Conservation (phyloP, 2,113 vertebrate genomes). For the Sander vitreus region DNA sequence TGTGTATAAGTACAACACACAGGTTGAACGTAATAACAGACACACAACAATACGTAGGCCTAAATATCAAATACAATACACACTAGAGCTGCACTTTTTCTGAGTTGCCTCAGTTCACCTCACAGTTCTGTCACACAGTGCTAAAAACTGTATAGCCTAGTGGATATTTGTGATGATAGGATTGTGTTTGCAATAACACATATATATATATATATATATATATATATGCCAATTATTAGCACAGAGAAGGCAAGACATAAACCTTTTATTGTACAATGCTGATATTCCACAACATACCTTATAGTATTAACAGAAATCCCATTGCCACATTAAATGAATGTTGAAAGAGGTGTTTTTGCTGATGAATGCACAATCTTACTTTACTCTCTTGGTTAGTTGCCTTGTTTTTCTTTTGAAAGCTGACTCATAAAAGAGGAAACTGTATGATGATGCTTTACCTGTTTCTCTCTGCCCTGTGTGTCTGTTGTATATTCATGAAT, state of each 20-base stretch:
- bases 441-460: neutral
- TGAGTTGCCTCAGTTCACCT: neutral
- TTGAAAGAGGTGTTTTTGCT: neutral
- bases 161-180: neutral
- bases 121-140: neutral
- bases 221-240: too few relatives aligned
- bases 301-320: neutral
- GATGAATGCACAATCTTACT: neutral
- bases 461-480: neutral
- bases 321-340: neutral
- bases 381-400: neutral
- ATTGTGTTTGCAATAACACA: neutral
- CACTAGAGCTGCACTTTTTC: neutral
- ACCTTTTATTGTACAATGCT: too few relatives aligned
- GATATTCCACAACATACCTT: too few relatives aligned
- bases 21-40: neutral
- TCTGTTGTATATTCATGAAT: neutral
- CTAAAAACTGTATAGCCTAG: neutral
- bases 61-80: conserved; percentile 5
- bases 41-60: too few relatives aligned
- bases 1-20: conserved; percentile 10
- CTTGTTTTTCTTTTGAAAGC: neutral
- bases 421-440: neutral
- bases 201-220: too few relatives aligned
- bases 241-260: too few relatives aligned